phyloP scores from a whole-genome alignment of 2,113 vertebrate species.

The Cyanoramphus novaezelandiae region DNA sequence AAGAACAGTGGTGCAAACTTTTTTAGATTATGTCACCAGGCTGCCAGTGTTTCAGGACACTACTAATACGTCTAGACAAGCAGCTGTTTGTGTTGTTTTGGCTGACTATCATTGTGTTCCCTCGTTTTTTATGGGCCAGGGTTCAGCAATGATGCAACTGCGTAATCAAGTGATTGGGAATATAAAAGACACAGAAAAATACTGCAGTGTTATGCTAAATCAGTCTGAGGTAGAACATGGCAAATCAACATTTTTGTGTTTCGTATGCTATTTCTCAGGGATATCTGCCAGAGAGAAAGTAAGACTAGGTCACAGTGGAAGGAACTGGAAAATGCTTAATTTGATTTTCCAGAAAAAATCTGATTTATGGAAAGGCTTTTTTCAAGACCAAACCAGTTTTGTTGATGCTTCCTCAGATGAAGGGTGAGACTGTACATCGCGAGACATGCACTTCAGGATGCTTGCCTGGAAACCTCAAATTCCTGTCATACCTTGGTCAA shows the following conservation, averaged over 20 bases:
- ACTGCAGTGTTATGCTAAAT: not conserved
- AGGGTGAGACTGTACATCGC: not conserved
- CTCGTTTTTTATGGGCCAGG: not conserved
- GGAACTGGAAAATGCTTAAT: not conserved
- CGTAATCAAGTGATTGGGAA: conserved; percentile 30
- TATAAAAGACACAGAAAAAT: conserved; percentile 25
- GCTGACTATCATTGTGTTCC: conserved; percentile 29
- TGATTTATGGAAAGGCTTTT: not conserved
- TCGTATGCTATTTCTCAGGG: not conserved
- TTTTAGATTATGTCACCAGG: not conserved
- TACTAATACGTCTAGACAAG: conserved; percentile 47
- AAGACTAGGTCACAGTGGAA: not conserved
- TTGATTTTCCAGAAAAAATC: not conserved
- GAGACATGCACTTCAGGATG: not conserved
- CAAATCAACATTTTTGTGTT: conserved; percentile 6
- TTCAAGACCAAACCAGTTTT: not conserved
- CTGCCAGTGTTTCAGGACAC: conserved; percentile 29
- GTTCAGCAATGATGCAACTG: conserved; percentile 52
- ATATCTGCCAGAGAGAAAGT: not conserved
- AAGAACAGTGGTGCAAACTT: not conserved
- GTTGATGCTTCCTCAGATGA: not conserved
- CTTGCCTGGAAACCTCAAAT: not conserved
- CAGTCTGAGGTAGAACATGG: not conserved
- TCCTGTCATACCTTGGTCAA: not conserved
- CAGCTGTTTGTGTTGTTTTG: conserved; percentile 43